Evolutionary conservation across 2,888 invertebrate genomes (phyloP).

Genomic region (Dimorphilus gyrociliatus): DNA sequence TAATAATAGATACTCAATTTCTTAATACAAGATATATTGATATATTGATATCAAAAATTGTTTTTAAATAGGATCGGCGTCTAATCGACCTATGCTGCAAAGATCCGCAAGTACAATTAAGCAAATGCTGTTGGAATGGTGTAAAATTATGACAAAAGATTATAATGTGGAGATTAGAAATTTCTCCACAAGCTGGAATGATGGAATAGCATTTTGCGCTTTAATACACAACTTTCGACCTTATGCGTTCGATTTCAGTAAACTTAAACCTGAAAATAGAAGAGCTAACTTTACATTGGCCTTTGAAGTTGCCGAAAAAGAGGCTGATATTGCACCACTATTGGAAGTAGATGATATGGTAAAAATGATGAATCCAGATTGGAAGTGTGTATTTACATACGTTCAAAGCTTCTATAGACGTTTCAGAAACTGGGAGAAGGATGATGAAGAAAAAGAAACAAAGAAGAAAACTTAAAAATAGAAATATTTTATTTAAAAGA

Average conservation of each 20-base stretch:
- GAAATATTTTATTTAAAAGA: too few species aligned
- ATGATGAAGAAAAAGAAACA: too few species aligned
- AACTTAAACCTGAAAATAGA: conserved; percentile 70
- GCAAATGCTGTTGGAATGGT: conserved; percentile 88
- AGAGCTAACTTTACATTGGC: conserved; percentile 90
- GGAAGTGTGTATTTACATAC: conserved; percentile 99
- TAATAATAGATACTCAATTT: too few species aligned
- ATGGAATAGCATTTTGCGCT: conserved; percentile 97
- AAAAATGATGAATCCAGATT: conserved; percentile 74
- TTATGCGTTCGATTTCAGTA: conserved; percentile 83
- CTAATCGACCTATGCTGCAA: too few species aligned
- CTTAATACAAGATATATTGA: too few species aligned
- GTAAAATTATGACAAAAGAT: conserved; percentile 87
- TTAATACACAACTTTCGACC: conserved; percentile 94
- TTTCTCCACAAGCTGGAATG: conserved; percentile 95
- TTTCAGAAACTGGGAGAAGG: too few species aligned
- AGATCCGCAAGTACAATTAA: conserved; percentile 85
- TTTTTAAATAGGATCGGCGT: too few species aligned
- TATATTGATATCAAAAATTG: too few species aligned
- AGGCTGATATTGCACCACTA: conserved; percentile 86
- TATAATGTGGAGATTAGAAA: conserved; percentile 94
- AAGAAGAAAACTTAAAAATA: too few species aligned
- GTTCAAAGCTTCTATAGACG: conserved; percentile 83
- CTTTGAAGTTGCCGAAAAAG: conserved; percentile 92
- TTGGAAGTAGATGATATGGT: conserved; percentile 99